Percentiles rank a stretch among this genome's conserved stretches.
Evolutionary conservation across 2,888 invertebrate species (phyloP).

Genomic region (Drosophila mimetica): DNA sequence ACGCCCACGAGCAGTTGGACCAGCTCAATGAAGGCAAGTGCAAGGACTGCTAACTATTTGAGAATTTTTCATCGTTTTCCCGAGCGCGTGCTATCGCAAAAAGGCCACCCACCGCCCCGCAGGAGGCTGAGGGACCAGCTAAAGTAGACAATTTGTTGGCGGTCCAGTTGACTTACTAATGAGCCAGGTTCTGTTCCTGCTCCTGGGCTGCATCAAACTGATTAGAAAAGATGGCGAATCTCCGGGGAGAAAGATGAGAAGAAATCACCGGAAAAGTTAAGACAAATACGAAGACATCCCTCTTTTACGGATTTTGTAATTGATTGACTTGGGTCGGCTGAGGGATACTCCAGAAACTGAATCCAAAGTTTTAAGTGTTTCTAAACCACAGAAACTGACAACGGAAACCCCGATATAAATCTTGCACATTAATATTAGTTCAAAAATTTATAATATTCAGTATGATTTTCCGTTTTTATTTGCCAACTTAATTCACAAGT

Average conservation of each 20-base stretch:
- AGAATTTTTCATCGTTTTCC: slow-evolving; percentile 60
- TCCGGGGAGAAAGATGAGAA: slow-evolving; percentile 1
- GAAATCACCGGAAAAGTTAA: slow-evolving; percentile 6
- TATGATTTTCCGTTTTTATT: too few species aligned
- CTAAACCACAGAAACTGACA: neutral
- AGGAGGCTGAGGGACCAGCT: slow-evolving; percentile 28
- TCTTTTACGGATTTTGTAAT: slow-evolving; percentile 4
- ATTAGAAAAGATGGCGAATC: slow-evolving; percentile 34
- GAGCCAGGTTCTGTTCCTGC: slow-evolving; percentile 43
- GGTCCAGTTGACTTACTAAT: slow-evolving; percentile 62
- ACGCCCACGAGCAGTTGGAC: slow-evolving; percentile 12
- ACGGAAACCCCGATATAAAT: too few species aligned
- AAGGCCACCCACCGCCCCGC: slow-evolving; percentile 2
- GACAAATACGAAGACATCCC: slow-evolving; percentile 21
- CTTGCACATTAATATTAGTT: too few species aligned
- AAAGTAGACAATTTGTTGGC: slow-evolving; percentile 57
- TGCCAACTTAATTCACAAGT: too few species aligned
- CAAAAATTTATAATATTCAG: too few species aligned
- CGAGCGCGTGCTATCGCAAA: slow-evolving; percentile 49
- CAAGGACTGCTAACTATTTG: slow-evolving; percentile 57
- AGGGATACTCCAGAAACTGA: neutral
- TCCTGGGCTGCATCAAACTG: slow-evolving; percentile 34
- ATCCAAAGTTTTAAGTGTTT: neutral
- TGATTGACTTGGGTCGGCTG: slow-evolving; percentile 8
- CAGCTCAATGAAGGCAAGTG: slow-evolving; percentile 33